Percentiles rank a stretch among this genome's conserved stretches.
Conservation (phyloP, 2,113 vertebrate genomes). For the Phrynocephalus versicolor region DNA sequence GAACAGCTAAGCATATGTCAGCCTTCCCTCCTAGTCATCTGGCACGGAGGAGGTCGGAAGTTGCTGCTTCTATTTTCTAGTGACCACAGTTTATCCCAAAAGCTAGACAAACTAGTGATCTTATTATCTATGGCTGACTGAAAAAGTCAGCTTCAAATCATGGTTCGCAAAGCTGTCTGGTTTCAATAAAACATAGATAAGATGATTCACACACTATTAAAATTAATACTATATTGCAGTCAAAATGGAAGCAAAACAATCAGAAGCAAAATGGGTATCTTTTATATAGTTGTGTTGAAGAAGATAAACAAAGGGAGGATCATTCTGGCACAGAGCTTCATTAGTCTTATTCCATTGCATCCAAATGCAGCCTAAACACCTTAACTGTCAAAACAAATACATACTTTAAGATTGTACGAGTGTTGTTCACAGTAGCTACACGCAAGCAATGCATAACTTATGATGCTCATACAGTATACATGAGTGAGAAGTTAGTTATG, state of each 20-base stretch:
- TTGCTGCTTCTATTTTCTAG: not conserved
- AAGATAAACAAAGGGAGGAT: too few species aligned
- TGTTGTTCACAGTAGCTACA: not conserved
- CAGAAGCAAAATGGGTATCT: not conserved
- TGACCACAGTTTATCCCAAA: not conserved
- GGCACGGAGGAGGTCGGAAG: not conserved
- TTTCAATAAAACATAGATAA: not conserved
- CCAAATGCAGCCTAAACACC: too few species aligned
- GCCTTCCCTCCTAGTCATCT: not conserved
- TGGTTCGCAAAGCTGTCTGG: not conserved
- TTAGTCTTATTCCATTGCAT: too few species aligned
- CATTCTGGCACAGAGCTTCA: too few species aligned
- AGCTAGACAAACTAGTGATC: not conserved
- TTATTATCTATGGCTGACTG: not conserved
- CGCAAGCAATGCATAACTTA: not conserved
- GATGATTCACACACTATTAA: too few species aligned
- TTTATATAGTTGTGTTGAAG: too few species aligned
- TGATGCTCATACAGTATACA: not conserved
- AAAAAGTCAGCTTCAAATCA: not conserved
- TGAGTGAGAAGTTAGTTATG: not conserved
- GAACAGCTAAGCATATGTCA: not conserved
- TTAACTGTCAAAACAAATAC: too few species aligned
- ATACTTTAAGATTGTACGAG: too few species aligned
- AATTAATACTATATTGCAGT: too few species aligned
- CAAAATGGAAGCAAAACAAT: not conserved